Evolutionary conservation across 2,888 invertebrate species (phyloP), one percentile per base, ranked within the genome.

Genomic region (Nycteola revayana): DNA sequence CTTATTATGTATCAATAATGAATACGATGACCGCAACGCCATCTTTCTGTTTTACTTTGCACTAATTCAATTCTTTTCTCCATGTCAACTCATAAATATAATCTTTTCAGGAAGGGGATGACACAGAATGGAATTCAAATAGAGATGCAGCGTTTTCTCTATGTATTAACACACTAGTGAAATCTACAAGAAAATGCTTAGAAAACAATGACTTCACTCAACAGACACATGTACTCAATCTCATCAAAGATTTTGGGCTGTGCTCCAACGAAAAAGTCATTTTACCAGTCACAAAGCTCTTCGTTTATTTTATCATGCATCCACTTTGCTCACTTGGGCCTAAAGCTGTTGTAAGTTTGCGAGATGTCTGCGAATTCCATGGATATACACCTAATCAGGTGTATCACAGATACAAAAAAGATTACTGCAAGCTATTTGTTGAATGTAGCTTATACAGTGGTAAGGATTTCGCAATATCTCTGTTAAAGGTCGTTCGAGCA

Each of bases 281-380:
- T 11, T 63, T 90, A 36, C 81, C 87, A 7, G 68, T 74, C 1
- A 80, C 90, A 9, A 90, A 91, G 57, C 75, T 92, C 7, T 67
- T 92, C 0, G 84, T 91, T 6, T 90, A 92, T 58, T 92, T 91
- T 57, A 88, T 93, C 18, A 91, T 93, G 86, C 89, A 92, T 53
- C 91, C 92, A 7, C 90, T 90, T 31, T 91, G 92, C 28, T 80
- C 86, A 21, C 78, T 90, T 11, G 81, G 88, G 4, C 82, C 90
- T 1, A 90, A 90, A 56, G 93, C 93, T 7, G 86, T 89, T 0
- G 81, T 90, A 5, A 90, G 88, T 50, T 78, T 92, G 14, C 80
- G 89, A 54, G 90, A 91, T 50, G 77, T 93, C 6, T 91, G 93
- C 7, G 85, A 88, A 56, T 75, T 70, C 9, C 89, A 91, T 28